These are phyloP conservation scores for Sinonovacula constricta DNA, from an alignment of 1,140 invertebrate genomes.

Conservation along the genomic window DNA sequence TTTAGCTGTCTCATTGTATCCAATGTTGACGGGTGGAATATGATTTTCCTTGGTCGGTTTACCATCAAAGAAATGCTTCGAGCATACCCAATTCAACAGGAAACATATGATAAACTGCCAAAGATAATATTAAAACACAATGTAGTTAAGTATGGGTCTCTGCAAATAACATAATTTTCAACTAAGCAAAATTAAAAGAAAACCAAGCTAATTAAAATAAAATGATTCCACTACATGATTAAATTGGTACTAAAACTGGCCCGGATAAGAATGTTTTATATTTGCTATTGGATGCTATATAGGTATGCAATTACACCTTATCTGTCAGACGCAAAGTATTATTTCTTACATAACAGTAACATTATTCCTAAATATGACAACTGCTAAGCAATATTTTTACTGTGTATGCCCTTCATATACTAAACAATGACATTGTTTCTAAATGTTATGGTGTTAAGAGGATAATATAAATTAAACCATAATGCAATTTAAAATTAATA, in stretches of 20 bases:
- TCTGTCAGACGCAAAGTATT: too few species aligned
- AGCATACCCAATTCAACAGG: conserved; percentile 25
- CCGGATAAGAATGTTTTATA: not conserved
- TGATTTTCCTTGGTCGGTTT: conserved; percentile 7
- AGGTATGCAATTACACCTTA: too few species aligned
- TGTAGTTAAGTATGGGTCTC: not conserved
- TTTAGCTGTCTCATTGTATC: not conserved
- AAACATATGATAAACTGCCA: not conserved
- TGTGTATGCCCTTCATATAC: too few species aligned
- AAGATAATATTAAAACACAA: not conserved
- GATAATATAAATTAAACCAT: too few species aligned
- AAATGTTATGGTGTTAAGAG: too few species aligned
- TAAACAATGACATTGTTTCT: too few species aligned
- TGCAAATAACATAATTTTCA: too few species aligned
- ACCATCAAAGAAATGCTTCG: conserved; percentile 26
- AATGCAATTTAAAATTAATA: too few species aligned
- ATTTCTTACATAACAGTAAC: too few species aligned
- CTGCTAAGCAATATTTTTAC: too few species aligned
- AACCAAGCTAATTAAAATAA: not conserved
- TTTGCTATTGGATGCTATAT: too few species aligned
- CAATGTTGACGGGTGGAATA: conserved; percentile 3
- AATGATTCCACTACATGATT: not conserved
- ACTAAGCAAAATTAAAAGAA: not conserved
- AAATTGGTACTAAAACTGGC: not conserved
- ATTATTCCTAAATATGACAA: too few species aligned